Conservation (phyloP, 2,797 vertebrate species). For the Apodemus agrarius region DNA sequence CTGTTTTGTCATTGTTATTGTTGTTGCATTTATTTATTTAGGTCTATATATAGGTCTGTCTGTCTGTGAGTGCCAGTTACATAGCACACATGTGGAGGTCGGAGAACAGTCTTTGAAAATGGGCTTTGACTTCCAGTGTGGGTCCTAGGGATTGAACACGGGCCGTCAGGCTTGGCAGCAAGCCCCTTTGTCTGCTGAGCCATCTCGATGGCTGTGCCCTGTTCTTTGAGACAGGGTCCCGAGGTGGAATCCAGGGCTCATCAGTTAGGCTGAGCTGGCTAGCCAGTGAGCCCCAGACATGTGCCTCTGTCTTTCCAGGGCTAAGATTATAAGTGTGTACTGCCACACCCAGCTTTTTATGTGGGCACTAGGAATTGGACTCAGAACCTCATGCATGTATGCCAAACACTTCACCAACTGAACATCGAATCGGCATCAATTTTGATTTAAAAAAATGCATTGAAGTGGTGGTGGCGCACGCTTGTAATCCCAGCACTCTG, state of each 20-base stretch:
- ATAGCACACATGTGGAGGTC: neutral
- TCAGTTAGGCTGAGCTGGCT: neutral
- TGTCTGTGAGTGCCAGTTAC: neutral
- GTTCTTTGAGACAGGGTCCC: neutral
- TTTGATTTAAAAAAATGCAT: neutral
- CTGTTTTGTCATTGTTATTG: neutral
- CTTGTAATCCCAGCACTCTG: no score
- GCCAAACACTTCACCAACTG: neutral
- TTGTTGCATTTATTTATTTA: neutral
- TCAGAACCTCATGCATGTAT: neutral
- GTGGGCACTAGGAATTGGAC: no score
- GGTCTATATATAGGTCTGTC: no score
- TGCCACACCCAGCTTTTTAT: neutral
- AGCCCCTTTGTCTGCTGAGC: neutral
- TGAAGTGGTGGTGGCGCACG: no score
- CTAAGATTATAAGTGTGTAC: neutral
- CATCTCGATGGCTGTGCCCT: neutral
- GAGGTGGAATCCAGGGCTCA: neutral
- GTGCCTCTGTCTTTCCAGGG: neutral
- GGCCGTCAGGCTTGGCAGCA: neutral
- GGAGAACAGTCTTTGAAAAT: neutral
- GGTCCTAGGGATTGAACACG: neutral
- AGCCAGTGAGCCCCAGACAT: neutral
- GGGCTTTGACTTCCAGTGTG: neutral
- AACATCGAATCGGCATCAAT: neutral